Evolutionary conservation across 2,113 vertebrate species (phyloP).

Genomic region (Elaphurus davidianus): DNA sequence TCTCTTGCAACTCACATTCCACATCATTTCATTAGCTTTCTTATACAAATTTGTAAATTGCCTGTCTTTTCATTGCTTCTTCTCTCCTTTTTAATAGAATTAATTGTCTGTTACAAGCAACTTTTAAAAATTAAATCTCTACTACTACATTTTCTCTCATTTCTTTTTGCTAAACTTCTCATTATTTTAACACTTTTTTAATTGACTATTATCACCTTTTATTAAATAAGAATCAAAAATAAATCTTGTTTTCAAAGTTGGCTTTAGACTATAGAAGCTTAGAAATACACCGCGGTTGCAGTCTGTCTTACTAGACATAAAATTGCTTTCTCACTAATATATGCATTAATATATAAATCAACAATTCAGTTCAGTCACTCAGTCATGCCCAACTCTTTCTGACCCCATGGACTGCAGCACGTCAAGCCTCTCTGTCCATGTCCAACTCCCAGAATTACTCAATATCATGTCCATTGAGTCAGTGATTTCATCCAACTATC

Average conservation of each 20-base stretch:
- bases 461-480: background rate
- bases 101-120: background rate
- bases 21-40: background rate
- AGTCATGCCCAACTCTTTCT: fast-evolving
- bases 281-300: background rate
- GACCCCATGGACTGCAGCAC: background rate
- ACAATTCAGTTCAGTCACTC: background rate
- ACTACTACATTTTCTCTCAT: background rate
- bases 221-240: background rate
- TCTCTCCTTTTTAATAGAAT: background rate
- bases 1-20: background rate
- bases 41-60: background rate
- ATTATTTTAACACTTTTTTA: background rate
- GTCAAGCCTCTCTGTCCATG: background rate
- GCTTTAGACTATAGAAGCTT: background rate
- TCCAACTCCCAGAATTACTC: background rate
- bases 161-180: background rate
- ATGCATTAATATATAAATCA: background rate
- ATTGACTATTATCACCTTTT: background rate
- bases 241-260: background rate
- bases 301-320: background rate
- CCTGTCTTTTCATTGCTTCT: background rate
- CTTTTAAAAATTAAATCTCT: background rate
- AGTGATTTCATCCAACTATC: background rate
- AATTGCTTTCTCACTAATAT: background rate